Conservation (phyloP, 1,140 invertebrate species). For the Psix sp. region DNA sequence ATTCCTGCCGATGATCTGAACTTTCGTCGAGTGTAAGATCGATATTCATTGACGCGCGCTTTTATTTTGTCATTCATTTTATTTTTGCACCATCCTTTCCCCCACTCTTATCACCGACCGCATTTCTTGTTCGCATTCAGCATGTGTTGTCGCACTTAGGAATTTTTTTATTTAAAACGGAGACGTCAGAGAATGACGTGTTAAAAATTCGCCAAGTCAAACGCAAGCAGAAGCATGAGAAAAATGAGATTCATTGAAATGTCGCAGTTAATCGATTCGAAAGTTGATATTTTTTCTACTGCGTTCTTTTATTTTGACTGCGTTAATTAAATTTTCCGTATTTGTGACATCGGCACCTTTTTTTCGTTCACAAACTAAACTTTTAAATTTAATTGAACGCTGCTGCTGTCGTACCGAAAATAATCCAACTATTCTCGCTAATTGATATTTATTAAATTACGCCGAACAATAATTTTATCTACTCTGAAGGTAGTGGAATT, state of each 20-base stretch:
- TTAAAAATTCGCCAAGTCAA: conserved; percentile 25
- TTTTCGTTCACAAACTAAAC: too few species aligned
- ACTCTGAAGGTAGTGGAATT: too few species aligned
- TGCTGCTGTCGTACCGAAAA: too few species aligned
- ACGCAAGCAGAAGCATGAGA: conserved; percentile 9
- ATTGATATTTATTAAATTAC: too few species aligned
- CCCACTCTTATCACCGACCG: conserved; percentile 6
- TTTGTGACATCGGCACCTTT: too few species aligned
- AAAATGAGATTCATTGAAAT: conserved; percentile 11
- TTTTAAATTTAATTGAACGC: too few species aligned
- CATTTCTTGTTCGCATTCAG: conserved; percentile 13
- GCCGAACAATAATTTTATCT: too few species aligned
- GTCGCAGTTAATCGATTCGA: conserved; percentile 6
- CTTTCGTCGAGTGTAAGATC: conserved; percentile 21
- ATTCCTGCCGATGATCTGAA: conserved; percentile 9
- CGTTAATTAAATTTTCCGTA: too few species aligned
- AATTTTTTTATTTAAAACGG: conserved; percentile 37
- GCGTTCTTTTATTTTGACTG: not conserved
- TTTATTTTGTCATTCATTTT: conserved; percentile 9
- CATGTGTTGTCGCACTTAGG: conserved; percentile 12
- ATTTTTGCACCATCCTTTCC: not conserved
- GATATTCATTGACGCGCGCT: conserved; percentile 12
- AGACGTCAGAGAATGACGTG: conserved; percentile 15
- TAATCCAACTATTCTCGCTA: too few species aligned
- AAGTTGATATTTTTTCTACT: conserved; percentile 7